These are phyloP conservation scores for Pomacea maculata DNA, from an alignment of 1,140 invertebrate genomes.

Conservation along the genomic window DNA sequence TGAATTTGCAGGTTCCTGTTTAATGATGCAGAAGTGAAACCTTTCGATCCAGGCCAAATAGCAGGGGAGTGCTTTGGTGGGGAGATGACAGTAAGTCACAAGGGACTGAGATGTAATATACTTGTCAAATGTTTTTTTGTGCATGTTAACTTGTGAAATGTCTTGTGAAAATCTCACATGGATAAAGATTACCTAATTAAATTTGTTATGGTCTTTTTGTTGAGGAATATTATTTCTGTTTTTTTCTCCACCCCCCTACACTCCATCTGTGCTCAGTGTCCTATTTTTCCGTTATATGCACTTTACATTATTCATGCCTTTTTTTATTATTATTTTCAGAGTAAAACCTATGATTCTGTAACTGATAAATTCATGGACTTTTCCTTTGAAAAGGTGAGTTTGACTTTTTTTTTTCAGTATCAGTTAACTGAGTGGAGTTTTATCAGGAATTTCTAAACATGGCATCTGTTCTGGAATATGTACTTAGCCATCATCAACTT, in stretches of 20 bases:
- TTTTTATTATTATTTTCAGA: slow-evolving; percentile 70
- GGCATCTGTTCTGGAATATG: not conserved
- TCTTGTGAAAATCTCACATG: no score
- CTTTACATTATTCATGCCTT: not conserved
- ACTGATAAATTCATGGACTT: slow-evolving; percentile 98
- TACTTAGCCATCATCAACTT: not conserved
- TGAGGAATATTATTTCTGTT: no score
- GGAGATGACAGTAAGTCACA: slow-evolving; percentile 79
- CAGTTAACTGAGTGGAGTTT: not conserved
- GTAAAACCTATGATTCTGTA: slow-evolving; percentile 94
- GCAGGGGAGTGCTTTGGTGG: slow-evolving; percentile 96
- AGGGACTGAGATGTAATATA: not conserved
- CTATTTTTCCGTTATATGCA: no score
- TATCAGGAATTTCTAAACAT: not conserved
- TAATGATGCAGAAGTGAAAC: slow-evolving; percentile 96
- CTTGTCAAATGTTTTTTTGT: no score
- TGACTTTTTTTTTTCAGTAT: slow-evolving; percentile 1
- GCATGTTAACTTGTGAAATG: no score
- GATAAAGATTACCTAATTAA: no score
- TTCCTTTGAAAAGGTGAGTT: slow-evolving; percentile 85
- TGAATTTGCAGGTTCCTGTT: slow-evolving; percentile 76
- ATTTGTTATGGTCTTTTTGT: no score
- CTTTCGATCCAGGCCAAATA: slow-evolving; percentile 92
- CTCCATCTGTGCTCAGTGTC: no score
- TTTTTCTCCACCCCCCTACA: no score